Conservation (phyloP, 2,113 vertebrate species). For the Neotragus moschatus region DNA sequence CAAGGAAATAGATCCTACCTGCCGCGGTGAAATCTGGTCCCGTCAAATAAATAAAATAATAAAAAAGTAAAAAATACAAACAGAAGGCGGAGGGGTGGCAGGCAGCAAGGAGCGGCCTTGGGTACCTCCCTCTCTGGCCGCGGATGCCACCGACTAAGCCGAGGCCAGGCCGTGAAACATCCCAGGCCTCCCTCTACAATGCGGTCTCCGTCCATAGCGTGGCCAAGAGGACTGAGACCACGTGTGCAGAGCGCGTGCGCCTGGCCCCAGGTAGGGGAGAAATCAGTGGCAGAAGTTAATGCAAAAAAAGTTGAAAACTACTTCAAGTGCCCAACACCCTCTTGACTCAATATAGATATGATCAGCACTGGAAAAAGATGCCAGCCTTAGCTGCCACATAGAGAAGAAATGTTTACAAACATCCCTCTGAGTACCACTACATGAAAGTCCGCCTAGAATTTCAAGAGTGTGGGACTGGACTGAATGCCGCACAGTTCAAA, state of each 20-base stretch:
- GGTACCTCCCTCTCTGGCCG: fast-evolving
- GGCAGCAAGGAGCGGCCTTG: fast-evolving
- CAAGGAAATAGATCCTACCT: background rate
- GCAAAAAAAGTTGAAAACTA: background rate
- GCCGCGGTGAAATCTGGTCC: background rate
- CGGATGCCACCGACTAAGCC: fast-evolving
- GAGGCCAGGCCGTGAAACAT: fast-evolving
- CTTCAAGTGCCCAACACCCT: background rate
- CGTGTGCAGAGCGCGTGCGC: background rate
- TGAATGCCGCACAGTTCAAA: conserved; percentile 87
- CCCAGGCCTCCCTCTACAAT: fast-evolving
- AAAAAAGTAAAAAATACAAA: background rate
- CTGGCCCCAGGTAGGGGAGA: background rate
- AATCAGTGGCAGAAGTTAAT: background rate
- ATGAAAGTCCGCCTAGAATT: conserved; percentile 87
- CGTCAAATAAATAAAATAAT: background rate
- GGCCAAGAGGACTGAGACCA: too few relatives aligned
- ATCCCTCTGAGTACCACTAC: conserved; percentile 85
- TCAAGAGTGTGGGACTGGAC: conserved; percentile 76
- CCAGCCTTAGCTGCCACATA: conserved; percentile 67
- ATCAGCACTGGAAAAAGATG: conserved; percentile 40
- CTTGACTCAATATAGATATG: conserved; percentile 17
- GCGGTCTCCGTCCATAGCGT: fast-evolving
- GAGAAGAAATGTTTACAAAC: conserved; percentile 84
- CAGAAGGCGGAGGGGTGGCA: background rate